Conservation (phyloP, 2,888 invertebrate genomes). For the Synanthedon tipuliformis region DNA sequence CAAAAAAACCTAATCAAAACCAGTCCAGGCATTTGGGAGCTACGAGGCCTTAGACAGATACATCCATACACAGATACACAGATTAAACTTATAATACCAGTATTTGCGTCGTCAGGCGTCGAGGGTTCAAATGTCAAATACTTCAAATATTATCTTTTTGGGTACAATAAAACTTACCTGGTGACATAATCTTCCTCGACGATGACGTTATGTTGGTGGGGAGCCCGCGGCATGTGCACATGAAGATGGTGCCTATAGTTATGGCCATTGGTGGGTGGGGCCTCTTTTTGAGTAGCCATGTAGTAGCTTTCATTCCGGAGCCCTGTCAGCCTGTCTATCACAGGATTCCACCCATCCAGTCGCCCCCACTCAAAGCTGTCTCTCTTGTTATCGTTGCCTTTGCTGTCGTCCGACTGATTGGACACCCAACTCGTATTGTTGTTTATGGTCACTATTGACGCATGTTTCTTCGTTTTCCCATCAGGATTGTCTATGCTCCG, state of each 20-base stretch:
- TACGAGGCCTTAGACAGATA: too few species aligned
- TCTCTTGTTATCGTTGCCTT: constrained; percentile 57
- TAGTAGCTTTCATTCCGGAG: constrained; percentile 93
- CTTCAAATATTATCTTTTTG: neutral
- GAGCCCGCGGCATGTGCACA: constrained; percentile 55
- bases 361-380: constrained; percentile 71
- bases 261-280: constrained; percentile 63
- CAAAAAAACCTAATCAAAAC: too few species aligned
- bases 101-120: too few species aligned
- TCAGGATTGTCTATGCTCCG: constrained; percentile 34
- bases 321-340: constrained; percentile 86
- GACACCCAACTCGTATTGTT: constrained; percentile 64
- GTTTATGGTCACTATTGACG: constrained; percentile 61
- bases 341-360: constrained; percentile 84
- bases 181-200: constrained; percentile 73
- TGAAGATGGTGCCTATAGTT: constrained; percentile 46
- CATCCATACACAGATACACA: too few species aligned
- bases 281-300: constrained; percentile 79
- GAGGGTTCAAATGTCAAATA: too few species aligned
- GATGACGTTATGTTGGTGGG: constrained; percentile 70
- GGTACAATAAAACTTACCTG: constrained; percentile 11
- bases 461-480: constrained; percentile 50
- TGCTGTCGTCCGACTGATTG: constrained; percentile 62
- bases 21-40: too few species aligned
- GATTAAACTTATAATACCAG: too few species aligned